phyloP scores from a whole-genome alignment of 1,140 invertebrate species.

The Trachymyrmex septentrionalis region DNA sequence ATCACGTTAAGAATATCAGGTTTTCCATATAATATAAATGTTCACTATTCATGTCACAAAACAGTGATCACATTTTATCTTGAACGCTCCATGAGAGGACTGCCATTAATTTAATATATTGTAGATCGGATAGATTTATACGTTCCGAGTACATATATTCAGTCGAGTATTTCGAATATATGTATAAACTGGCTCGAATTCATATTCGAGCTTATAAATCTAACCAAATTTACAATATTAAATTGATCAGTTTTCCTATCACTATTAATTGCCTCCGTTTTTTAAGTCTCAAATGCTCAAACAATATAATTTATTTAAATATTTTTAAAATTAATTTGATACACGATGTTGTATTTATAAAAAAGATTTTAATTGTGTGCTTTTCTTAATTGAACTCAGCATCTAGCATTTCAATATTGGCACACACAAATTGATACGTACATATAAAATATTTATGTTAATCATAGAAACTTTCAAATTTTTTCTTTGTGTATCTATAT shows the following conservation, averaged over 20 bases:
- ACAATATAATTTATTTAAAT: not conserved
- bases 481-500: not conserved
- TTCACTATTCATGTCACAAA: conserved; percentile 21
- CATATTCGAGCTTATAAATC: conserved; percentile 3
- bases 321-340: not conserved
- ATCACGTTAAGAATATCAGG: conserved; percentile 10
- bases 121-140: conserved; percentile 40
- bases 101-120: conserved; percentile 45
- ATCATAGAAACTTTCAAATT: not conserved
- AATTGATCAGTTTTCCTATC: conserved; percentile 8
- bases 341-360: not conserved
- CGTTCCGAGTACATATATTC: conserved; percentile 23
- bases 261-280: not conserved
- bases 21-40: conserved; percentile 23
- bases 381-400: conserved; percentile 3
- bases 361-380: not conserved
- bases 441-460: not conserved
- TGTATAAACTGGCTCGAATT: conserved; percentile 29
- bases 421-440: not conserved
- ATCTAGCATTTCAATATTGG: not conserved
- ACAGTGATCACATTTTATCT: conserved; percentile 26
- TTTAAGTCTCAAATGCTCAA: not conserved
- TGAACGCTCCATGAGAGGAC: conserved; percentile 1
- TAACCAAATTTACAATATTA: conserved; percentile 11
- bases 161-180: conserved; percentile 30